A percentile compares a stretch with the other conserved stretches of the same genome.
These are phyloP conservation scores for Acronicta psi DNA, from an alignment of 2,888 invertebrate genomes.

Conservation along the genomic window DNA sequence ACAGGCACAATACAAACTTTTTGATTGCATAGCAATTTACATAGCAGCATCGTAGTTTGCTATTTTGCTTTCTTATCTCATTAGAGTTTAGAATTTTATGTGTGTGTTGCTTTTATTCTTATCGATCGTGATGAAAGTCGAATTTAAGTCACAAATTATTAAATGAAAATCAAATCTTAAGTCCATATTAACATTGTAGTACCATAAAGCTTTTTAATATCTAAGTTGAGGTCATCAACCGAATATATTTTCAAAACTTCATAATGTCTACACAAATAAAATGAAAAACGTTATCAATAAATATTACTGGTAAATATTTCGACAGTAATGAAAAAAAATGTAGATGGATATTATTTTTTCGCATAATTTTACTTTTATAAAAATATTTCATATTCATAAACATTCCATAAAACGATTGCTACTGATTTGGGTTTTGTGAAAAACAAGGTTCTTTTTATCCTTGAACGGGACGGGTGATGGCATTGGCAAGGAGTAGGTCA, in stretches of 20 bases:
- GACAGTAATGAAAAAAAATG: no score
- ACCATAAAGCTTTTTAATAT: no score
- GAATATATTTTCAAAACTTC: no score
- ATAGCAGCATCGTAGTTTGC: background rate
- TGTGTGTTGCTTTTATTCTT: background rate
- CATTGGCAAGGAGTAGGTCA: constrained; percentile 50
- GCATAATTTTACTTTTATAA: background rate
- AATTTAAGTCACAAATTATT: no score
- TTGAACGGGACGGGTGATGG: constrained; percentile 21
- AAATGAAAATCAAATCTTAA: no score
- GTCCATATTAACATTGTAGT: no score
- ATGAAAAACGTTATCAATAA: no score
- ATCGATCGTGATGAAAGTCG: background rate
- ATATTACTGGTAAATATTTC: no score
- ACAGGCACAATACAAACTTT: background rate
- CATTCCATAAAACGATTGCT: constrained; percentile 10
- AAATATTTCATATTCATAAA: constrained; percentile 34
- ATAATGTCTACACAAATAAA: no score
- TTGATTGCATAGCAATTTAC: constrained; percentile 3
- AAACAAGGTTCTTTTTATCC: constrained; percentile 18
- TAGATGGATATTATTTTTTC: background rate
- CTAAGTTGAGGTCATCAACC: no score
- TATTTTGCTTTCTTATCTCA: background rate
- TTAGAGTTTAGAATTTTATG: background rate
- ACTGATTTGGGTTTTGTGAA: constrained; percentile 23